phyloP scores from a whole-genome alignment of 2,113 vertebrate species.

The Nerophis lumbriciformis region DNA sequence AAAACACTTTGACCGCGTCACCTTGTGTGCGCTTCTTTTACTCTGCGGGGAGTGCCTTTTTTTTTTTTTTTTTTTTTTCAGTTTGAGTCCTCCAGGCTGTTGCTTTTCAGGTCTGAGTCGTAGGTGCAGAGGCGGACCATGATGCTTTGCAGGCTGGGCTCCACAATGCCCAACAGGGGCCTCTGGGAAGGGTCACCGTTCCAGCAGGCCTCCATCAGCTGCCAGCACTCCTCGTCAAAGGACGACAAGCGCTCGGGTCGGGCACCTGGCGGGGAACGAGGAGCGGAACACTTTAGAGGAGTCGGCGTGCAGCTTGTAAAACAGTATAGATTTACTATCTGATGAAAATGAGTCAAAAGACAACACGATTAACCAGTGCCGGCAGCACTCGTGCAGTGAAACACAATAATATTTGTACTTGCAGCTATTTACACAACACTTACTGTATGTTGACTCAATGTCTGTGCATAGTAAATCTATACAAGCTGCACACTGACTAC shows the following conservation, averaged over 20 bases:
- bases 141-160: slow-evolving; percentile 90
- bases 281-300: no score
- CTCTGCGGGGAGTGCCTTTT: slow-evolving; percentile 18
- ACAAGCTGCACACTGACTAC: no score
- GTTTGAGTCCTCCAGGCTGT: slow-evolving; percentile 85
- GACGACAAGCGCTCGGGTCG: slow-evolving; percentile 82
- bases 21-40: slow-evolving; percentile 23
- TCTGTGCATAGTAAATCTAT: no score
- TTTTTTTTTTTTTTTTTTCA: slow-evolving; percentile 58
- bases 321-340: no score
- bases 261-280: slow-evolving; percentile 69
- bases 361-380: no score
- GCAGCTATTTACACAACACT: no score
- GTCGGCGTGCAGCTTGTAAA: no score
- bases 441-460: no score
- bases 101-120: slow-evolving; percentile 63
- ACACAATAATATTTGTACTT: no score
- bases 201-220: slow-evolving; percentile 98
- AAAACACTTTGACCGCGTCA: slow-evolving; percentile 27
- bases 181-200: slow-evolving; percentile 87
- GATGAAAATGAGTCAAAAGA: no score
- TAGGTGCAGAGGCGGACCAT: slow-evolving; percentile 83
- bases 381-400: no score
- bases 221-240: slow-evolving; percentile 98
- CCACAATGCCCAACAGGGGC: slow-evolving; percentile 91